Base-by-base conservation (phyloP, 1,140 invertebrate genomes). In the Eueides isabella region DNA sequence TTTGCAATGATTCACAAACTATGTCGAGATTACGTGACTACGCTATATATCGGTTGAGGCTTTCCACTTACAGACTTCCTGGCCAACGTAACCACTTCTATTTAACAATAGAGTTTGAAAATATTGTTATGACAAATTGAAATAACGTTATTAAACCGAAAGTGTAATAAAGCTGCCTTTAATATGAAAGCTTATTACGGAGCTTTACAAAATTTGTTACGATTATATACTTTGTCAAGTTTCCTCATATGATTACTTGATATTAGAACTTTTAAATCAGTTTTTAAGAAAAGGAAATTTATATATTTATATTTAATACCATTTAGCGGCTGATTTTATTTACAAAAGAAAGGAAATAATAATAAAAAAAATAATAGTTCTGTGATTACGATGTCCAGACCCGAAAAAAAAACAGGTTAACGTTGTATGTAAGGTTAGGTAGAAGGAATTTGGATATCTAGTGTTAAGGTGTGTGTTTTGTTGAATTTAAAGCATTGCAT, bases 21-120 rank as follows among this genome's bases (percentile, higher is more conserved):
- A 26, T 26, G 38, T 16, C n/a, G 48, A 29, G 62, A 26, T 78
- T 33, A 23, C 76, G 76, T 78, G 76, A 75, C 70, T 65, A 5
- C 6, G n/a, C 12, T 33, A 63, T 61, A 72, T 74, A 70, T 72
- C n/a, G 72, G 55, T 66, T 31, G 65, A 69, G 72, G 68, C 41
- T 75, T 74, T 62, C 72, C 76, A 78, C 72, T 78, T 72, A 78
- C 76, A 74, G 68, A 67, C 76, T 78, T 71, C 66, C 69, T 68
- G 72, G 68, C 23, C 64, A 23, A 64, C 31, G 26, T 26, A 63
- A 64, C 65, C 38, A 16, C 55, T 69, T 63, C 65, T 74, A 30
- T 55, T 81, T 79, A 71, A 61, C 44, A 44, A 48, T 73, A 66
- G 29, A 14, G 30, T 48, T 48, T 68, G 7, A 4, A 26, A 55